Evolutionary conservation across 2,888 invertebrate genomes (phyloP).

Genomic region (Prenolepis imparis): DNA sequence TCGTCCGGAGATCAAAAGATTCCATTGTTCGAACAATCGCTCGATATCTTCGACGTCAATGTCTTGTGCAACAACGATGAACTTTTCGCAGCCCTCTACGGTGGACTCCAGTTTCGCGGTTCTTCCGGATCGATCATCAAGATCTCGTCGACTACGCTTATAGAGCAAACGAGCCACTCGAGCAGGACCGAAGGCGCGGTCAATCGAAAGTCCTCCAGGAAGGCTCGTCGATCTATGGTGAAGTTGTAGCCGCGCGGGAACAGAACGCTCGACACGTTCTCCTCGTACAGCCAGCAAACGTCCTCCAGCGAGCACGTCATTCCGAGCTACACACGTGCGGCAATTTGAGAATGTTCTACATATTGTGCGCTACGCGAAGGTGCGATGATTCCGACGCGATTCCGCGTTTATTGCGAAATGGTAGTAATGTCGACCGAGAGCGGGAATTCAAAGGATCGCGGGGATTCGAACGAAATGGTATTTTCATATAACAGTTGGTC

Average conservation of each 20-base stretch:
- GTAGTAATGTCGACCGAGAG: background rate
- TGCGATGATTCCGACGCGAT: background rate
- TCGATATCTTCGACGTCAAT: slow-evolving; percentile 53
- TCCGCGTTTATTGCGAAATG: slow-evolving; percentile 13
- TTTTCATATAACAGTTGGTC: background rate
- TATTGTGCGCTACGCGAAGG: background rate
- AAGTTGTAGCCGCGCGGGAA: slow-evolving; percentile 92
- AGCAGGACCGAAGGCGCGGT: slow-evolving; percentile 93
- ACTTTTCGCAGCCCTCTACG: slow-evolving; percentile 90
- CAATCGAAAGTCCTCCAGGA: slow-evolving; percentile 91
- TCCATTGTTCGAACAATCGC: slow-evolving; percentile 88
- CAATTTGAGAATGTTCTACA: slow-evolving; percentile 29
- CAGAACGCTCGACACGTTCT: slow-evolving; percentile 88
- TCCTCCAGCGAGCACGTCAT: slow-evolving; percentile 86
- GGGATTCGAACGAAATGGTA: background rate
- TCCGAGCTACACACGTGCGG: slow-evolving; percentile 76
- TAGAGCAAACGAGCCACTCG: slow-evolving; percentile 88
- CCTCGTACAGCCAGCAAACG: slow-evolving; percentile 89
- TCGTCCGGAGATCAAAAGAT: slow-evolving; percentile 88
- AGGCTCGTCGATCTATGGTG: slow-evolving; percentile 88
- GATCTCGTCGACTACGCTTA: slow-evolving; percentile 66
- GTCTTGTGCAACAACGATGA: slow-evolving; percentile 86
- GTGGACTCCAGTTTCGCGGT: slow-evolving; percentile 88
- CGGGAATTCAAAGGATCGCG: background rate
- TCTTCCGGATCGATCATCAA: slow-evolving; percentile 46